Percentiles rank a stretch among this genome's conserved stretches.
Evolutionary conservation across 2,113 vertebrate genomes (phyloP).

Genomic region (Ovibos moschatus): DNA sequence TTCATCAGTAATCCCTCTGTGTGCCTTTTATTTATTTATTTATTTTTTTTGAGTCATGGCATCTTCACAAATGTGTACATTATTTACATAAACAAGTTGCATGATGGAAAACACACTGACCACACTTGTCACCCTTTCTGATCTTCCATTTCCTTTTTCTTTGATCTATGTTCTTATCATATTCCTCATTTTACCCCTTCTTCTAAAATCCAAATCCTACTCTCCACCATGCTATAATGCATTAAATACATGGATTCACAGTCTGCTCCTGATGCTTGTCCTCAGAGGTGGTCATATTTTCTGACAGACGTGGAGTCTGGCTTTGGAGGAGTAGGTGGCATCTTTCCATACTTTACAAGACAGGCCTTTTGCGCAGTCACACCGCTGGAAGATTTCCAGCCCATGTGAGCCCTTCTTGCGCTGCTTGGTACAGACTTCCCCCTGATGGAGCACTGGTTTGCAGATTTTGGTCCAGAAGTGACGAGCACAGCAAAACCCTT

Average conservation of each 20-base stretch:
- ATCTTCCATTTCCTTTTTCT: conserved; percentile 42
- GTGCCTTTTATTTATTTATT: conserved; percentile 52
- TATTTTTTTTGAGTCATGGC: conserved; percentile 11
- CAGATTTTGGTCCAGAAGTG: conserved; percentile 99
- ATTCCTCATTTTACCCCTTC: conserved; percentile 46
- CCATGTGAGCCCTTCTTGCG: conserved; percentile 94
- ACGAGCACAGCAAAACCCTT: conserved; percentile 94
- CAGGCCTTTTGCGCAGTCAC: conserved; percentile 96
- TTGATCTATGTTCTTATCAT: conserved; percentile 54
- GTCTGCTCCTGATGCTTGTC: conserved; percentile 46
- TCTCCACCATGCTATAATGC: conserved; percentile 65
- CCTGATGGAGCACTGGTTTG: conserved; percentile 94
- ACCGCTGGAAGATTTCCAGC: conserved; percentile 96
- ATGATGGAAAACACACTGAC: conserved; percentile 54
- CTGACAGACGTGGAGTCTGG: conserved; percentile 97
- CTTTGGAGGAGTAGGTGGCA: conserved; percentile 95
- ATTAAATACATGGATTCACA: conserved; percentile 77
- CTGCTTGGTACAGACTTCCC: conserved; percentile 95
- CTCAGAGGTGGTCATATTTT: conserved; percentile 85
- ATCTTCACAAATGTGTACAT: conserved; percentile 73
- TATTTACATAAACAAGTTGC: conserved; percentile 79
- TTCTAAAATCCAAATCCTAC: conserved; percentile 56
- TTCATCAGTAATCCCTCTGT: conserved; percentile 59
- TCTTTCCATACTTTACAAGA: conserved; percentile 99
- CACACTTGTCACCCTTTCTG: conserved; percentile 41